phyloP scores from a whole-genome alignment of 2,888 invertebrate genomes.

The Lomographa bimaculata region DNA sequence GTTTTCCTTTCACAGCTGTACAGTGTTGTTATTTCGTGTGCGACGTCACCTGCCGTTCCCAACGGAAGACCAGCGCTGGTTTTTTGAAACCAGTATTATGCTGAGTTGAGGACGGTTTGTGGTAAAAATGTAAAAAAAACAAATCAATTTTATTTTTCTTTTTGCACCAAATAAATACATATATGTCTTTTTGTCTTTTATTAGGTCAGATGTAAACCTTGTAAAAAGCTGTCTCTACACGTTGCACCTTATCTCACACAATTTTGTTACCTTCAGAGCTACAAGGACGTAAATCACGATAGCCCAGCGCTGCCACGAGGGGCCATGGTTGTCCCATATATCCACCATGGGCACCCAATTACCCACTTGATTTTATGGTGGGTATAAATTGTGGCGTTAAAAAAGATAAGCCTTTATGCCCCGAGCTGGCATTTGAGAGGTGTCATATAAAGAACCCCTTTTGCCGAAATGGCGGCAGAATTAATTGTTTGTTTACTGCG shows the following conservation, averaged over 20 bases:
- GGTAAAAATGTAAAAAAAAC: too few relatives aligned
- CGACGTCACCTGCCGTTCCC: too few relatives aligned
- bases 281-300: background rate
- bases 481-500: slow-evolving; percentile 17
- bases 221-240: background rate
- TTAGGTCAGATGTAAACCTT: too few relatives aligned
- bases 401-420: slow-evolving; percentile 31
- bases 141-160: background rate
- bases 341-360: slow-evolving; percentile 27
- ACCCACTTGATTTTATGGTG: slow-evolving; percentile 35
- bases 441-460: slow-evolving; percentile 17
- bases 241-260: slow-evolving; percentile 1
- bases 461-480: slow-evolving; percentile 1
- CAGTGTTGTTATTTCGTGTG: too few relatives aligned
- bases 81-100: too few relatives aligned
- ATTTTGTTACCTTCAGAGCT: slow-evolving; percentile 8
- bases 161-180: too few relatives aligned
- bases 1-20: too few relatives aligned
- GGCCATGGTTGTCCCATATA: slow-evolving; percentile 6
- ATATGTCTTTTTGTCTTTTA: too few relatives aligned
- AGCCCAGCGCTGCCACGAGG: background rate
- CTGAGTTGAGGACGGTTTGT: too few relatives aligned
- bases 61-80: too few relatives aligned
- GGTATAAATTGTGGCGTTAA: slow-evolving; percentile 30
- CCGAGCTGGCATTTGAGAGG: slow-evolving; percentile 16